A percentile compares a stretch with the other conserved stretches of the same genome.
These are phyloP conservation scores for Solea senegalensis DNA, from an alignment of 2,113 vertebrate genomes.

Conservation along the genomic window DNA sequence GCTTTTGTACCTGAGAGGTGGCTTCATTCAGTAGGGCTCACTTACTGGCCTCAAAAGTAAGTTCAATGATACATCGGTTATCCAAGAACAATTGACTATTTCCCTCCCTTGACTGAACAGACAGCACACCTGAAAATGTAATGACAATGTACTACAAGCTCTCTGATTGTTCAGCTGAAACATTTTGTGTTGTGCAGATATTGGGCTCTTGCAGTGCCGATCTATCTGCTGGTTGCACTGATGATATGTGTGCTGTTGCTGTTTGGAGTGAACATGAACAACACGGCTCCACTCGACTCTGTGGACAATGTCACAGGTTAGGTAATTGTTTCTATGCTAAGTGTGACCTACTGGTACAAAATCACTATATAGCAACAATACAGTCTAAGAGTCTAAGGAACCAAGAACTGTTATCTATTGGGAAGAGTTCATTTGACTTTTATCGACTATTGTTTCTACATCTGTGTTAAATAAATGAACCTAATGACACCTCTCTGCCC, in stretches of 20 bases:
- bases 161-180: not conserved
- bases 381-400: too few relatives aligned
- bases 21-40: constrained; percentile 90
- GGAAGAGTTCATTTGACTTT: not conserved
- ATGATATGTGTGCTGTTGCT: constrained; percentile 82
- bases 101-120: too few relatives aligned
- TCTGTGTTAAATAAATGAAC: too few relatives aligned
- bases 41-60: constrained; percentile 99
- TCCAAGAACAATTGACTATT: not conserved
- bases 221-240: constrained; percentile 88
- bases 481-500: constrained; percentile 15
- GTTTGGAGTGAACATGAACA: constrained; percentile 94
- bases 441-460: too few relatives aligned
- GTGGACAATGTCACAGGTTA: constrained; percentile 91
- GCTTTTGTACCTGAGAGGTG: constrained; percentile 92
- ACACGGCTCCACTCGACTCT: constrained; percentile 89
- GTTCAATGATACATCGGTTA: constrained; percentile 45
- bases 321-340: not conserved
- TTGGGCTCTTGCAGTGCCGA: constrained; percentile 91
- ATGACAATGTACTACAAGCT: not conserved
- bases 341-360: too few relatives aligned
- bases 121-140: not conserved
- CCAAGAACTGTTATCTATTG: not conserved
- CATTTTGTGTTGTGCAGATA: constrained; percentile 79
- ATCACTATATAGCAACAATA: too few relatives aligned